phyloP scores from a whole-genome alignment of 2,888 invertebrate species.

The Scaeva pyrastri region DNA sequence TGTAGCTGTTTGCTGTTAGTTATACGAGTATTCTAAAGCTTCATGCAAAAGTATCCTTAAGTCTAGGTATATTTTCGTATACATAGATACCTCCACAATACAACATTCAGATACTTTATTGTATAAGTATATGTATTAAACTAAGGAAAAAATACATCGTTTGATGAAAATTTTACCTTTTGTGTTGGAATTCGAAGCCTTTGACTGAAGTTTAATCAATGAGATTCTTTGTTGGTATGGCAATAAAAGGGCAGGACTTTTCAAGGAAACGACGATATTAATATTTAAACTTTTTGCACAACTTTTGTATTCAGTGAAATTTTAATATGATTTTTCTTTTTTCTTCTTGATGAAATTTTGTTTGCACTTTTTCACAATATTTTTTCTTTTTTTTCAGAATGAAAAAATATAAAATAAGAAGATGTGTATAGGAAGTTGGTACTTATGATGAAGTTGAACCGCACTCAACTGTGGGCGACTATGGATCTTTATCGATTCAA shows the following conservation, averaged over 20 bases:
- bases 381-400: conserved; percentile 41
- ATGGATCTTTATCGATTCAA: conserved; percentile 69
- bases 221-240: conserved; percentile 59
- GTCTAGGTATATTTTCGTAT: background rate
- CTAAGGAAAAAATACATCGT: background rate
- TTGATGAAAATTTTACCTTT: conserved; percentile 32
- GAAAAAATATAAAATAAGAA: background rate
- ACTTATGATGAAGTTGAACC: conserved; percentile 48
- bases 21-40: conserved; percentile 11
- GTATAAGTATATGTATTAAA: background rate
- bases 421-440: conserved; percentile 25
- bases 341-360: background rate
- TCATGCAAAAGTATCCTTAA: conserved; percentile 43
- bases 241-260: conserved; percentile 35
- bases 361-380: conserved; percentile 25
- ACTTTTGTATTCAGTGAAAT: background rate
- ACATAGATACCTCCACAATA: conserved; percentile 1
- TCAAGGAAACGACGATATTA: background rate
- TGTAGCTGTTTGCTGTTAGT: background rate
- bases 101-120: conserved; percentile 33
- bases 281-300: conserved; percentile 10
- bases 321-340: conserved; percentile 6
- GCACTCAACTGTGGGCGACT: conserved; percentile 62
- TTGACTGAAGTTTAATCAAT: conserved; percentile 55
- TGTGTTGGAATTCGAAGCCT: background rate